Conservation (phyloP, 2,113 vertebrate genomes). For the Lynx canadensis region DNA sequence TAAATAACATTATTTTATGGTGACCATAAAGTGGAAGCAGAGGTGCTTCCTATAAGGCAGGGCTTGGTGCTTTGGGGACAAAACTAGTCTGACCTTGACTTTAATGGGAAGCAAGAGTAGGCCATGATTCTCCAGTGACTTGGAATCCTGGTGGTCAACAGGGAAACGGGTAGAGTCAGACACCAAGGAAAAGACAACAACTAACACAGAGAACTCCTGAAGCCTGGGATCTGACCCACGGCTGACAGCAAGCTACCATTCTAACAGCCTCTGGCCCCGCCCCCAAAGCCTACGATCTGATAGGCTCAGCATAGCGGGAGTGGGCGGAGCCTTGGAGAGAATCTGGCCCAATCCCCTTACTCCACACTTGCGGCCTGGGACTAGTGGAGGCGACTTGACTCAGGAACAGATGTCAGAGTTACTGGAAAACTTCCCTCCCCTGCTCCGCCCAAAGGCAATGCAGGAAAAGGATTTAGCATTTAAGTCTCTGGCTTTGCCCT, state of each 20-base stretch:
- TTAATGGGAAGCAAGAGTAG: not conserved
- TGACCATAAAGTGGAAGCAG: not conserved
- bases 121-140: not conserved
- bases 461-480: not conserved
- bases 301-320: not conserved
- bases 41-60: not conserved
- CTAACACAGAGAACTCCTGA: accelerated
- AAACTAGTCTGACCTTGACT: not conserved
- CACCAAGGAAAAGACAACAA: not conserved
- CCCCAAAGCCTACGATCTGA: not conserved
- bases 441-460: not conserved
- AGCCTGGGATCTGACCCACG: not conserved
- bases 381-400: accelerated
- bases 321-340: not conserved
- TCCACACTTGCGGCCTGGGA: not conserved
- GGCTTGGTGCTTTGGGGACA: slow-evolving; percentile 9
- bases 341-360: not conserved
- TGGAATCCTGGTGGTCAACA: not conserved
- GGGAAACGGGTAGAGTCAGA: not conserved
- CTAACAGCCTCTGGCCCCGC: not conserved
- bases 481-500: not conserved
- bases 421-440: not conserved
- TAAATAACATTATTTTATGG: not conserved
- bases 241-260: accelerated
- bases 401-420: not conserved